Base-by-base conservation (phyloP, 64 coral and sea anemone genomes). In the Catalaphyllia jardinei region DNA sequence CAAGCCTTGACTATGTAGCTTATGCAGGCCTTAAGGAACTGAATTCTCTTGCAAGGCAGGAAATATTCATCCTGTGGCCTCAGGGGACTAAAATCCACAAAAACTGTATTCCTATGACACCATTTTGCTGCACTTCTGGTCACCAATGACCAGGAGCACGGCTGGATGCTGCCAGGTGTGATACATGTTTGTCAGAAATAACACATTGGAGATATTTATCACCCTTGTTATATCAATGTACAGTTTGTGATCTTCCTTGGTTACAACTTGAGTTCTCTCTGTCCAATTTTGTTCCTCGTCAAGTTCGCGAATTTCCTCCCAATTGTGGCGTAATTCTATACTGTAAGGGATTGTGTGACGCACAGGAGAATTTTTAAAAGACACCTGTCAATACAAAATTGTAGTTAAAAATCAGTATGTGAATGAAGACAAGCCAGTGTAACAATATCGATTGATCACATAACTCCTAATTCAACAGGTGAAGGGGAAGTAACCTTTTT, bases 231-330 rank as follows among this genome's bases (percentile, higher is more conserved):
- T 63, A 63, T 91, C 97, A 67, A 62, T 78, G 82, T 95, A 80
- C 20, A 93, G 50, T 33, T 88, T 71, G 51, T 99, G 93, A 75
- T 99, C 93, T 75, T 95, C 94, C 59, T 88, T 95, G 24, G 97
- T 99, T 10, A 99, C 91, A 31, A 99, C 88, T 62, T 94, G 89
- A 22, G 97, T 95, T 31, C 97, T 88, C 79, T 99, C 97, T 87
- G 94, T 93, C 97, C 97, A 99, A 49, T 91, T 90, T 79, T 99
- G 93, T n/a, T 90, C 93, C 81, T 99, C 93, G 91, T 99, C 97
- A 87, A 99, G 89, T 92, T 86, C 79, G 9, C 97, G 90, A 29
- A 99, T 78, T 28, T 95, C 97, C 54, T 99, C 93, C 97, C 97
- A 99, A 4, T 63, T 52, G 67, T 91, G 52, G 27, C 46, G 59